Percentiles rank a stretch among this genome's conserved stretches.
phyloP scores from a whole-genome alignment of 2,888 invertebrate species.

The Frankliniella fusca region DNA sequence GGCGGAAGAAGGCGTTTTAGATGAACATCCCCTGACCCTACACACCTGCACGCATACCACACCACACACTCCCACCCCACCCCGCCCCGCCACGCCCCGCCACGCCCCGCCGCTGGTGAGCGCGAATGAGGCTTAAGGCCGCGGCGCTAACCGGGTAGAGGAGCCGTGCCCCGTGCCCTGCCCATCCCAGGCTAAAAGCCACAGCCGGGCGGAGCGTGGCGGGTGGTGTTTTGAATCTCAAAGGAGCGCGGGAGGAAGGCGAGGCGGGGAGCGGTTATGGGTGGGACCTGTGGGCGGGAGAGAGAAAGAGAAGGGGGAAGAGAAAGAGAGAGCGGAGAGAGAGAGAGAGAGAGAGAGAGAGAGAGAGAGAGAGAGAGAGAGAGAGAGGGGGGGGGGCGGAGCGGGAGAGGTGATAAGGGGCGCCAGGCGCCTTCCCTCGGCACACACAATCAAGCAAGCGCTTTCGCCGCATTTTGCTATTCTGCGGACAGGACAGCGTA shows the following conservation, averaged over 20 bases:
- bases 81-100: background rate
- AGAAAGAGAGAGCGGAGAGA: no score
- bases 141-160: background rate
- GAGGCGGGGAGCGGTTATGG: background rate
- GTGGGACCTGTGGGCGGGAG: background rate
- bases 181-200: no score
- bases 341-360: background rate
- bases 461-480: background rate
- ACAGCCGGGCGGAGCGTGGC: background rate
- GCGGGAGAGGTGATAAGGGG: background rate
- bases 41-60: no score
- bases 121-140: background rate
- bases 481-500: slow-evolving; percentile 9
- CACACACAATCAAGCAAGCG: background rate
- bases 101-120: background rate
- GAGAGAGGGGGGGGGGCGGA: background rate
- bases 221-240: slow-evolving; percentile 18
- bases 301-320: no score
- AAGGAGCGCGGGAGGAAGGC: background rate
- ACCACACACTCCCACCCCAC: background rate
- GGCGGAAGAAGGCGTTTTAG: background rate
- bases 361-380: no score
- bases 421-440: background rate
- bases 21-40: no score
- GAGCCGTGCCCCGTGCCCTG: background rate